phyloP scores from a whole-genome alignment of 2,888 invertebrate genomes.

The Plemyria rubiginata region DNA sequence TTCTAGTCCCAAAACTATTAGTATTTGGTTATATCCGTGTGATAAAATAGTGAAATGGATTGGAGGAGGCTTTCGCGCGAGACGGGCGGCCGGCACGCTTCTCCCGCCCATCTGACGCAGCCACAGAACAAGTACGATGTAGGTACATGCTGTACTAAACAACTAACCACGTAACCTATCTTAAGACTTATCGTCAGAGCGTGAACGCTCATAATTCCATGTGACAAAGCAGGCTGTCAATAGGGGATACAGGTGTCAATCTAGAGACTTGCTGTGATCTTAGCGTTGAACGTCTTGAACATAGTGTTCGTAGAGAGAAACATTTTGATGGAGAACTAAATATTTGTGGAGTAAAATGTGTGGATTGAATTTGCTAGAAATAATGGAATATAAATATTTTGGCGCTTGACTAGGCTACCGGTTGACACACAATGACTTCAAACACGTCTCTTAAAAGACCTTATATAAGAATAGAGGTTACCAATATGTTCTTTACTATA shows the following conservation, averaged over 20 bases:
- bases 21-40: slow-evolving; percentile 18
- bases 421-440: background rate
- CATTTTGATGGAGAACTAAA: background rate
- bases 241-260: slow-evolving; percentile 1
- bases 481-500: too few species aligned
- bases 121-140: slow-evolving; percentile 6
- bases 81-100: slow-evolving; percentile 65
- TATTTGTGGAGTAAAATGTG: background rate
- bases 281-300: background rate
- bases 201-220: slow-evolving; percentile 2
- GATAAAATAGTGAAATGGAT: slow-evolving; percentile 20
- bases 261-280: background rate
- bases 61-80: slow-evolving; percentile 42
- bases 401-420: background rate
- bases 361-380: background rate
- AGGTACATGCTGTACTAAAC: too few species aligned
- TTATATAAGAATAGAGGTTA: too few species aligned
- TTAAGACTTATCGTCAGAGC: background rate
- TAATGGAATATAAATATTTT: slow-evolving; percentile 3
- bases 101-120: slow-evolving; percentile 70
- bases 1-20: background rate
- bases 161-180: slow-evolving; percentile 3
- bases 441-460: too few species aligned
- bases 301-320: too few species aligned
- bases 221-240: background rate